Base-by-base conservation (phyloP, 2,888 invertebrate genomes). In the Parnassius apollo region DNA sequence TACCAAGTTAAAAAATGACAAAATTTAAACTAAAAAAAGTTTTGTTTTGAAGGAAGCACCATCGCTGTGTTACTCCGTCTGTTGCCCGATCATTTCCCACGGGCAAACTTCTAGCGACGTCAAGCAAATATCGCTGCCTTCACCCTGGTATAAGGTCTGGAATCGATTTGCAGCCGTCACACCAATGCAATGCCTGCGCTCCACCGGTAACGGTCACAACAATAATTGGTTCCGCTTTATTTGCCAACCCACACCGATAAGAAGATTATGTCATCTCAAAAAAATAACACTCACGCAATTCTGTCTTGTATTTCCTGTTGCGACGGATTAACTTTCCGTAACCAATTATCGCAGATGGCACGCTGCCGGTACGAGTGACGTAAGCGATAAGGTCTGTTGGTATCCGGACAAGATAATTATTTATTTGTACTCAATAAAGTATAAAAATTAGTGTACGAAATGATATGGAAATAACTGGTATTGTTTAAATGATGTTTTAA, bases 141-240 rank as follows among this genome's bases (percentile, higher is more conserved):
- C 9, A 9, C 48, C 2, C 18, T 0, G 2, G 60, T 46, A 50
- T 70, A 67, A 66, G 54, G 57, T 55, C 18, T 63, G 48, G 46
- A 64, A 62, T 61, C 57, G 51, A 60, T 45, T 46, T 59, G 62
- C 57, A 49, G 42, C 2, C 13, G 25, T 22, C 56, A 1, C 49
- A 9, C 59, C 48, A 45, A 59, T 59, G 52, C 61, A 45, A 59
- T 59, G 52, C 61, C 68, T 57, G 66, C 67, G 67, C 70, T 67
- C 66, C 68, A 67, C 69, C 67, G 69, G 69, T 66, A 71, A 70
- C 73, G 69, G 53, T 50, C 54, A 68, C 74, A 74, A 73, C 77
- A 76, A 74, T 75, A 76, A 81, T 81, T 79, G 73, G 79, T 82
- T 80, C 74, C 78, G 78, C 76, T 79, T 80, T 81, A 82, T 84